Conservation (phyloP, 2,888 invertebrate genomes). For the Dynastes maya region DNA sequence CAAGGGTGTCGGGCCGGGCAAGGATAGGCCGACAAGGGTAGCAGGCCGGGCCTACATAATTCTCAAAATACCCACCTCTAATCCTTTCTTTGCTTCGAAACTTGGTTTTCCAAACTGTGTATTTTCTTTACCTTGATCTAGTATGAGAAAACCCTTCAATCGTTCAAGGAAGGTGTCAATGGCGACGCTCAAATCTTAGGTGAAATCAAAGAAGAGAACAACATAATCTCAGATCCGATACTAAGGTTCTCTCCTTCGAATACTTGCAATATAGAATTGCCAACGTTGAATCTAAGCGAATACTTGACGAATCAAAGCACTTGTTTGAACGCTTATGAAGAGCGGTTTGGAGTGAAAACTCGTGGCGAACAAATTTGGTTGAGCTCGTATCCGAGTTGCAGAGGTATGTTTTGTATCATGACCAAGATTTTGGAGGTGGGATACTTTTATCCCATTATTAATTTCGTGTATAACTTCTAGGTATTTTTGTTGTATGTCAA, state of each 20-base stretch:
- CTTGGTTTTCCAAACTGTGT: background rate
- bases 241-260: conserved; percentile 73
- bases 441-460: background rate
- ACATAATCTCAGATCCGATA: conserved; percentile 52
- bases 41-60: no score
- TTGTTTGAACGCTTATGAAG: conserved; percentile 84
- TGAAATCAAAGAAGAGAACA: conserved; percentile 55
- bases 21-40: no score
- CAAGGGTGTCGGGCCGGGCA: no score
- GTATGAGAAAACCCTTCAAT: conserved; percentile 64
- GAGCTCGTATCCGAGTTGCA: conserved; percentile 62
- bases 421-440: background rate
- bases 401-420: conserved; percentile 20
- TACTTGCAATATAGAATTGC: conserved; percentile 79
- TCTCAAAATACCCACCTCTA: no score
- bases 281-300: conserved; percentile 83
- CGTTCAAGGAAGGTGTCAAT: conserved; percentile 59
- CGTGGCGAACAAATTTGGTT: conserved; percentile 71
- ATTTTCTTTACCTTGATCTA: conserved; percentile 54
- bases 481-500: background rate
- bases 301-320: conserved; percentile 85
- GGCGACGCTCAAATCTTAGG: conserved; percentile 54
- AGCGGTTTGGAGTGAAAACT: conserved; percentile 77
- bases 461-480: background rate
- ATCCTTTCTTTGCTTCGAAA: no score